A percentile compares a stretch with the other conserved stretches of the same genome.
These are phyloP conservation scores for Camptogramma bilineatum DNA, from an alignment of 2,888 invertebrate genomes.

Conservation along the genomic window DNA sequence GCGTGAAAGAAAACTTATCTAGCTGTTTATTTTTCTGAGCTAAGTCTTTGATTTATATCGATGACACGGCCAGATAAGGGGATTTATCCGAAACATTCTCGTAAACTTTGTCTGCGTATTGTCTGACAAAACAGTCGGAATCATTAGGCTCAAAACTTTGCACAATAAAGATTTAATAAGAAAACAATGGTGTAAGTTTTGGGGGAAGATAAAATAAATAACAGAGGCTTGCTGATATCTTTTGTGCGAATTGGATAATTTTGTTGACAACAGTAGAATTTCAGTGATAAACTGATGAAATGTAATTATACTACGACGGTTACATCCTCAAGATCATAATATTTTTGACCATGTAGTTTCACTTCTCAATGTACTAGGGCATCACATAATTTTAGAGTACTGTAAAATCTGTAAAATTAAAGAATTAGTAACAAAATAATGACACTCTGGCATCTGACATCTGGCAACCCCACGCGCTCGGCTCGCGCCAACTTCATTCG, in stretches of 20 bases:
- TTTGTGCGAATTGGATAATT: background rate
- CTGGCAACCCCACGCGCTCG: too few relatives aligned
- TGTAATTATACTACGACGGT: too few relatives aligned
- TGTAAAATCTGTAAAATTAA: too few relatives aligned
- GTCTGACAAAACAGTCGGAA: constrained; percentile 54
- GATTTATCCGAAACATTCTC: constrained; percentile 58
- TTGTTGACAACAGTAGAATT: background rate
- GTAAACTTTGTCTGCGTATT: constrained; percentile 50
- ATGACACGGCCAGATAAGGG: constrained; percentile 63
- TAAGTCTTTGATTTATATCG: constrained; percentile 59
- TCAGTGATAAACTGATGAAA: background rate
- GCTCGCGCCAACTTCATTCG: too few relatives aligned
- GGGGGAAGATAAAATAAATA: constrained; percentile 15
- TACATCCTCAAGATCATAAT: too few relatives aligned
- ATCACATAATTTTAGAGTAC: too few relatives aligned
- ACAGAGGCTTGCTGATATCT: constrained; percentile 10
- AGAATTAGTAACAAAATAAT: too few relatives aligned
- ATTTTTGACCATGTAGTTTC: too few relatives aligned
- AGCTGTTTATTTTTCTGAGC: constrained; percentile 15
- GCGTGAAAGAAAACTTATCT: background rate
- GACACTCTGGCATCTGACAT: too few relatives aligned
- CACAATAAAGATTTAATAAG: constrained; percentile 30
- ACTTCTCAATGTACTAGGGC: too few relatives aligned
- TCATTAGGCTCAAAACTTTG: constrained; percentile 33
- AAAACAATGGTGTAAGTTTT: constrained; percentile 30